Percentiles rank a stretch among this genome's conserved stretches.
Conservation (phyloP, 2,888 invertebrate species). For the Zaprionus bogoriensis region DNA sequence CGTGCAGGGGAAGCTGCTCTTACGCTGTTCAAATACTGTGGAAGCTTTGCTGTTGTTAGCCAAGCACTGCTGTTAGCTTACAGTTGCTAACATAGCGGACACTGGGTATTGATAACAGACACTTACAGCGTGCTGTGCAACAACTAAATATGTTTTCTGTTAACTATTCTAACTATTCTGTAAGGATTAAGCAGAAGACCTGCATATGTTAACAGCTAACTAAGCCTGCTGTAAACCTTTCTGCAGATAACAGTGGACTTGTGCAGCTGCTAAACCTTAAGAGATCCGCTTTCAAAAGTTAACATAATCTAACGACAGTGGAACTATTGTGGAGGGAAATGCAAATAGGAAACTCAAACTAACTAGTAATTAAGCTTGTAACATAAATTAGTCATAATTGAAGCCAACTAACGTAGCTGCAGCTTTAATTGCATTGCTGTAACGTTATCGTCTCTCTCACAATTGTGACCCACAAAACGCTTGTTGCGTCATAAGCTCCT, state of each 20-base stretch:
- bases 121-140: background rate
- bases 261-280: no score
- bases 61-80: background rate
- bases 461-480: slow-evolving; percentile 43
- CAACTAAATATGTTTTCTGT: background rate
- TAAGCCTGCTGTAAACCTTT: no score
- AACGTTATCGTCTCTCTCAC: background rate
- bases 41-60: background rate
- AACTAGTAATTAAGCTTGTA: no score
- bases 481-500: background rate
- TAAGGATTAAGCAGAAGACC: no score
- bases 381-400: background rate
- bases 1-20: background rate
- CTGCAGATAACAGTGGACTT: no score
- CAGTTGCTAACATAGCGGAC: background rate
- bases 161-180: no score
- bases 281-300: no score
- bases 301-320: no score
- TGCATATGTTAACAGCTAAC: no score
- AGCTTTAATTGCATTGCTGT: no score
- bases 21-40: background rate
- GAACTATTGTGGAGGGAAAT: no score
- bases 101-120: background rate
- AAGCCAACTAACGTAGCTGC: background rate
- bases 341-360: no score